A percentile compares a stretch with the other conserved stretches of the same genome.
Evolutionary conservation across 2,888 invertebrate genomes (phyloP).

Genomic region (Drosophila helvetica): DNA sequence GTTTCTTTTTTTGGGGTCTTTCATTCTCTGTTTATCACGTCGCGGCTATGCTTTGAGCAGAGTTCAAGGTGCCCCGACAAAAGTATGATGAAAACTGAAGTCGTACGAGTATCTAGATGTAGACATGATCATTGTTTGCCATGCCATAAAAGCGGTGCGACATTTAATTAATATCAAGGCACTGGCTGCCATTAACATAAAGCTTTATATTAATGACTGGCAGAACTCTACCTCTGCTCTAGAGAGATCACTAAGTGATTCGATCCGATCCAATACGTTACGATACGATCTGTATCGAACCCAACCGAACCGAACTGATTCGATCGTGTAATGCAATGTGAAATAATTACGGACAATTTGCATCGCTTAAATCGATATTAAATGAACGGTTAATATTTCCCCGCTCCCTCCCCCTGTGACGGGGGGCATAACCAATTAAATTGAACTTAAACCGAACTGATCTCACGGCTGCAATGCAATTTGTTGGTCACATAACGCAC

Average conservation of each 20-base stretch:
- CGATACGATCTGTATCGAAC: constrained; percentile 10
- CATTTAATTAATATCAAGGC: constrained; percentile 54
- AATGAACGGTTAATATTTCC: constrained; percentile 21
- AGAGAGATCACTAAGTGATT: constrained; percentile 19
- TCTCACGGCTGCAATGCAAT: constrained; percentile 15
- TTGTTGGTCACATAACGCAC: constrained; percentile 4
- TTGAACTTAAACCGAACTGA: constrained; percentile 18
- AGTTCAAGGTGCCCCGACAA: constrained; percentile 62
- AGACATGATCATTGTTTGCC: constrained; percentile 18
- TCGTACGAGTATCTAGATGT: constrained; percentile 21
- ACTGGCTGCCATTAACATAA: constrained; percentile 23
- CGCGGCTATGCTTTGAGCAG: constrained; percentile 45
- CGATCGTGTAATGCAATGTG: constrained; percentile 30
- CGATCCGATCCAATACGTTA: constrained; percentile 8
- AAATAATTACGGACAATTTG: constrained; percentile 42
- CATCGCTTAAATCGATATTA: constrained; percentile 38
- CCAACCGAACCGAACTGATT: constrained; percentile 10
- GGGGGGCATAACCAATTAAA: constrained; percentile 20
- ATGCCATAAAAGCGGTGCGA: constrained; percentile 22
- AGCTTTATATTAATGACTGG: constrained; percentile 27
- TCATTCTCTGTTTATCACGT: constrained; percentile 46
- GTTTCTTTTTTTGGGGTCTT: constrained; percentile 34
- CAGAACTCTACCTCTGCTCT: constrained; percentile 12
- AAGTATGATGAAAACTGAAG: constrained; percentile 28
- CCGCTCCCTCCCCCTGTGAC: not conserved